Base-by-base conservation (phyloP, 2,113 vertebrate genomes). In the Indicator indicator region DNA sequence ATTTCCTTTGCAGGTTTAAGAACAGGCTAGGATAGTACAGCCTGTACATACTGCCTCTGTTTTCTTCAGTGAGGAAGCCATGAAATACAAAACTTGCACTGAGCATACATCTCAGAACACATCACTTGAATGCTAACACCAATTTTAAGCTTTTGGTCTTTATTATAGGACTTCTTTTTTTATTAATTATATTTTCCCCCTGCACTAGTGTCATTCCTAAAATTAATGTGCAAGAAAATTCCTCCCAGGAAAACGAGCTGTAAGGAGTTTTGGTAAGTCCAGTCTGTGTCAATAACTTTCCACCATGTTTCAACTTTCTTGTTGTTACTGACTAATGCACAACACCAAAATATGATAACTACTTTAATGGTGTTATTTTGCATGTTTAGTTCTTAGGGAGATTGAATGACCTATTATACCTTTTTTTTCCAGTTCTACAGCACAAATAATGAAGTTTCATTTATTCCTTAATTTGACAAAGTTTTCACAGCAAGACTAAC, bases 181-280 rank as follows among this genome's bases (percentile, higher is more conserved):
- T 44, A 16, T 44, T 44, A 16, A 16, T 80, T 4, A 74, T 48
- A 72, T 55, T 88, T 65, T 85, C 64, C 52, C 67, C 62, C 5
- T 21, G 46, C 27, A 59, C 62, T 88, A 67, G 71, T 48, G 9
- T 27, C 56, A 89, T 74, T 50, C 28, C 88, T 90, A 85, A 86
- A 93, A 92, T 79, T 79, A 90, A 90, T 94, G 67, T 60, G 33
- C 58, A 55, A 83, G 30, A 44, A 96, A 91, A 86, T 40, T 96
- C 46, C 91, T 97, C 93, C 96, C 85, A 91, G 56, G 54, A 93
- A 95, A 93, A 88, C 26, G 68, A 95, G 48, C 70, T 96, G 75
- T 73, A 32, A 76, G 44, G 36, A 83, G 32, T 79, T 83, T 62
- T 71, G 14, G 16, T 44, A 84, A 42, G 26, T 32, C 62, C 68